A percentile compares a stretch with the other conserved stretches of the same genome.
These are phyloP conservation scores for Drosophila parabipectinata DNA, from an alignment of 1,140 invertebrate genomes.

Conservation along the genomic window DNA sequence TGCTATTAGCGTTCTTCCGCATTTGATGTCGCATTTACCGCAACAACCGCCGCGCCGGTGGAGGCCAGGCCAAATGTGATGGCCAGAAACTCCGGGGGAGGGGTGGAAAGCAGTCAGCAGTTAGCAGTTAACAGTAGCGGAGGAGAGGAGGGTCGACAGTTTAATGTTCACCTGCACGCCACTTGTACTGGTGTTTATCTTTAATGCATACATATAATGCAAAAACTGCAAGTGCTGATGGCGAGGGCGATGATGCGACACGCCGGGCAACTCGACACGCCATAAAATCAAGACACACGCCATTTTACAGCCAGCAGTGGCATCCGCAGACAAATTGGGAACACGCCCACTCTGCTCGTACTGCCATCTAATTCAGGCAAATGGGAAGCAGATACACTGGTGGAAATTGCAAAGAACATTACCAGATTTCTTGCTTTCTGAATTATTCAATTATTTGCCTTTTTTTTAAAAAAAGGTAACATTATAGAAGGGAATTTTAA, in stretches of 20 bases:
- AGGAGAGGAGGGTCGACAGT: conserved; percentile 1
- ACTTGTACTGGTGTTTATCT: conserved; percentile 41
- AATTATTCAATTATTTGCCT: not conserved
- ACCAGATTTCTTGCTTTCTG: not conserved
- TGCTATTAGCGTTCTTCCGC: conserved; percentile 1
- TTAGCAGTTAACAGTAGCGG: not conserved
- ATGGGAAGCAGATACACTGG: conserved; percentile 45
- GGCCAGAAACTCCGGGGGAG: not conserved
- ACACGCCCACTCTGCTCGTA: conserved; percentile 10
- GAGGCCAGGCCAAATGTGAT: not conserved
- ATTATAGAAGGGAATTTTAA: no score
- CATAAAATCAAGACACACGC: conserved; percentile 73
- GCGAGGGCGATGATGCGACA: conserved; percentile 15
- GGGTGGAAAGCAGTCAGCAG: not conserved
- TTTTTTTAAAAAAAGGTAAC: no score
- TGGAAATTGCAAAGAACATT: no score
- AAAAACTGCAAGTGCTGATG: conserved; percentile 67
- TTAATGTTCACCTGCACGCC: conserved; percentile 37
- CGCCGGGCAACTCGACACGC: conserved; percentile 33
- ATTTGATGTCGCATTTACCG: conserved; percentile 47
- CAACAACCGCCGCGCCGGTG: not conserved
- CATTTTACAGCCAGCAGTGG: conserved; percentile 50
- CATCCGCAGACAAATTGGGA: conserved; percentile 36
- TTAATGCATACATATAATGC: conserved; percentile 79
- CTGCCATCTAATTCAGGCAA: conserved; percentile 59